Conservation (phyloP, 2,113 vertebrate genomes). For the Pungitius pungitius region DNA sequence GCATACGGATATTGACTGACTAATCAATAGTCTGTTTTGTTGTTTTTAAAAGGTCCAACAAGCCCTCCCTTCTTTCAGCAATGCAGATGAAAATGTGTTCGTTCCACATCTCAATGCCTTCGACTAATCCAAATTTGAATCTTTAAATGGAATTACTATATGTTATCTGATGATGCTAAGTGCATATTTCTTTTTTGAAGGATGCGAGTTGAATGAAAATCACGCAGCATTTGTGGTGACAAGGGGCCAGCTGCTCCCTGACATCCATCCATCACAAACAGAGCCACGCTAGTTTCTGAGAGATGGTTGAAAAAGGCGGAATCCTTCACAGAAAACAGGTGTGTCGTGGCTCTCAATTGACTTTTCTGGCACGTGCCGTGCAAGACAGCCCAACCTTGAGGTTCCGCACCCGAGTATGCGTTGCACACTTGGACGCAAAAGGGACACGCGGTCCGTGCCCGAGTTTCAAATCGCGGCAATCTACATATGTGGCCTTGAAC, state of each 20-base stretch:
- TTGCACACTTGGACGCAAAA: not conserved
- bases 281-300: not conserved
- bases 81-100: not conserved
- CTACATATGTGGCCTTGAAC: constrained; percentile 37
- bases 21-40: not conserved
- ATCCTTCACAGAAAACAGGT: constrained; percentile 46
- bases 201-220: not conserved
- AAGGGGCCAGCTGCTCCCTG: not conserved
- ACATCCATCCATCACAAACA: not conserved
- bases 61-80: constrained; percentile 2
- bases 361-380: constrained; percentile 51
- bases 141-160: not conserved
- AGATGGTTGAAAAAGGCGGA: constrained; percentile 10
- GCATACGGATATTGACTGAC: not conserved
- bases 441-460: not conserved
- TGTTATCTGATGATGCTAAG: not conserved
- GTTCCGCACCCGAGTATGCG: constrained; percentile 34
- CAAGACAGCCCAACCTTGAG: constrained; percentile 54
- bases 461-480: not conserved
- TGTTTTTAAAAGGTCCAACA: not conserved
- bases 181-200: not conserved
- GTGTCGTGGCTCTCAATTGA: constrained; percentile 42
- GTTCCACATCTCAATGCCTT: not conserved
- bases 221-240: not conserved
- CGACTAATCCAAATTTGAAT: not conserved